These are phyloP conservation scores for Heliangelus exortis DNA, from an alignment of 2,797 vertebrate genomes.

Conservation along the genomic window DNA sequence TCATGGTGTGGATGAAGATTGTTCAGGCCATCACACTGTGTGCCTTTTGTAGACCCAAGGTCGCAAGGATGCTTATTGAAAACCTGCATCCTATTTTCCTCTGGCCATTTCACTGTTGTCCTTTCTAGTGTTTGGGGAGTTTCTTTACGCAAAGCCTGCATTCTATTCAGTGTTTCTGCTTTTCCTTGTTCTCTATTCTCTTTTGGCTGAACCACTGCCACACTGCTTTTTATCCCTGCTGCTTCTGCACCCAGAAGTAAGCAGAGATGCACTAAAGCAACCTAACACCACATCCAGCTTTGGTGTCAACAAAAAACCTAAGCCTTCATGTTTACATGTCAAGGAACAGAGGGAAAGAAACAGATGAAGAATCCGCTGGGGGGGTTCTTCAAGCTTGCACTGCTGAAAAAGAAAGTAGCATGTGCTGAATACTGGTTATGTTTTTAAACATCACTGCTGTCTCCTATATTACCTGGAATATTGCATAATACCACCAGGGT, in stretches of 20 bases:
- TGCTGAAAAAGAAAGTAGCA: background rate
- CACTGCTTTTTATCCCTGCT: background rate
- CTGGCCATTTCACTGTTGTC: background rate
- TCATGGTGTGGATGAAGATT: background rate
- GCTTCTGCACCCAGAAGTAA: background rate
- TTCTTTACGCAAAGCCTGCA: background rate
- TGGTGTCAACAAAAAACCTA: background rate
- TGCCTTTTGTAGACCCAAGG: background rate
- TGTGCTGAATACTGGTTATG: background rate
- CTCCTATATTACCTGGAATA: background rate
- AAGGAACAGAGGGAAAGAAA: background rate
- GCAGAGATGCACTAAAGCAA: background rate
- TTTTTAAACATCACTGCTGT: constrained; percentile 3
- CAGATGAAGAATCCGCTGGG: background rate
- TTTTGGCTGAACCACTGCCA: background rate
- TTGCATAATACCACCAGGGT: background rate
- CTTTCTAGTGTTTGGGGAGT: background rate
- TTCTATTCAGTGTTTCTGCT: background rate
- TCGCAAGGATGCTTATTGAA: background rate
- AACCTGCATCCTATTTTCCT: background rate
- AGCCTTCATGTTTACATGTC: background rate
- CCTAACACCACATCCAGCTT: background rate
- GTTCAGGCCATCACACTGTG: background rate
- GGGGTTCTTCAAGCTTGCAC: background rate
- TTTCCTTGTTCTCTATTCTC: background rate